phyloP scores from a whole-genome alignment of 2,113 vertebrate species.

The Mesembrinibis cayennensis region DNA sequence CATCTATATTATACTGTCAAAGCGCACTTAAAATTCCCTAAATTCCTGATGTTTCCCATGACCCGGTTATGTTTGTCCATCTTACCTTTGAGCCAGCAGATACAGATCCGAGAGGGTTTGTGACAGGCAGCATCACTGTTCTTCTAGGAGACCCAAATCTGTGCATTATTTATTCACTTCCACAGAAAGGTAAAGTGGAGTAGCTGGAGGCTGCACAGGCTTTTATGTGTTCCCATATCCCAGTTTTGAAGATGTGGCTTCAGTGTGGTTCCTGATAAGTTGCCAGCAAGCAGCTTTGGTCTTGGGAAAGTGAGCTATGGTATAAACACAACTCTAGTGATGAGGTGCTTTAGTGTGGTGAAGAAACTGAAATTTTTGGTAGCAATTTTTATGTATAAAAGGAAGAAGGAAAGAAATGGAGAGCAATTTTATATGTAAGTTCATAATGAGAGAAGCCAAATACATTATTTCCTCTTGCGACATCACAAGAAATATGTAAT shows the following conservation, averaged over 20 bases:
- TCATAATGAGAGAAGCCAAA: not conserved
- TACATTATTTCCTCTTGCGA: not conserved
- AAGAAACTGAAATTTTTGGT: not conserved
- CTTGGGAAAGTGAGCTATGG: not conserved
- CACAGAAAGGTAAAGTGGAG: not conserved
- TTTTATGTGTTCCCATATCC: not conserved
- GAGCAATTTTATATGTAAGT: not conserved
- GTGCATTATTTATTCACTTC: not conserved
- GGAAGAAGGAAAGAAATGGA: not conserved
- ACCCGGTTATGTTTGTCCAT: not conserved
- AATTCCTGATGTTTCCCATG: not conserved
- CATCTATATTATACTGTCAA: not conserved
- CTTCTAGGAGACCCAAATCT: not conserved
- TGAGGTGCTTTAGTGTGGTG: not conserved
- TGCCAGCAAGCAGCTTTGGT: rapidly evolving
- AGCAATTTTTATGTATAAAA: not conserved
- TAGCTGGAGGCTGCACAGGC: not conserved
- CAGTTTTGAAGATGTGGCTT: not conserved
- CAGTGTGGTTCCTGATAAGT: not conserved
- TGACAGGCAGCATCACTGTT: not conserved
- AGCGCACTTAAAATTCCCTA: not conserved
- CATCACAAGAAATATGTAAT: not conserved
- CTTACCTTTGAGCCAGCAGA: not conserved
- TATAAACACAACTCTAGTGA: not conserved
- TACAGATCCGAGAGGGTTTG: not conserved